Conservation (phyloP, 2,797 vertebrate genomes). For the Bradypodion pumilum region DNA sequence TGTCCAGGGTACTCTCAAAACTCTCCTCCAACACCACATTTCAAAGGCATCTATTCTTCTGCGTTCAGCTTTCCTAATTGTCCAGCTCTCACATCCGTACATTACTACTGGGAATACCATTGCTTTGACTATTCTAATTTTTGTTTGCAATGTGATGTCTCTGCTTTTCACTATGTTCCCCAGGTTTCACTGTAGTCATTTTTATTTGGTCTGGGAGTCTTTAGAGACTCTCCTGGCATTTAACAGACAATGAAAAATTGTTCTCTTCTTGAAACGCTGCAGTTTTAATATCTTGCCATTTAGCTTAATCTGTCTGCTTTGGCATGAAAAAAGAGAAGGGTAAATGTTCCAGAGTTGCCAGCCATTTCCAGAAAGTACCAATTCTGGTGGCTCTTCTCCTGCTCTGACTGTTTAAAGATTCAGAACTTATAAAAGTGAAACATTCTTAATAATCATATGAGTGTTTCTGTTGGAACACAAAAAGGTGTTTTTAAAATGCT, state of each 20-base stretch:
- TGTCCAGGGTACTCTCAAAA: no score
- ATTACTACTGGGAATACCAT: no score
- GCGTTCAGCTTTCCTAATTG: no score
- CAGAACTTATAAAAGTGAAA: not conserved
- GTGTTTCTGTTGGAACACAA: not conserved
- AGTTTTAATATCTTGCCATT: conserved; percentile 34
- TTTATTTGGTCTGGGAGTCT: conserved; percentile 8
- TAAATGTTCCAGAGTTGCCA: conserved; percentile 19
- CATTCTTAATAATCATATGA: not conserved
- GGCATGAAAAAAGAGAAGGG: not conserved
- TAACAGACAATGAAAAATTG: conserved; percentile 38
- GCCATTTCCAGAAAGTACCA: conserved; percentile 22
- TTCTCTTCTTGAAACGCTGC: conserved; percentile 17
- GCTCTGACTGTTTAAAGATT: not conserved
- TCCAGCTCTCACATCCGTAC: no score
- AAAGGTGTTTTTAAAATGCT: no score
- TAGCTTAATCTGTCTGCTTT: conserved; percentile 25
- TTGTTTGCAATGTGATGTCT: no score
- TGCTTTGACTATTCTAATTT: no score
- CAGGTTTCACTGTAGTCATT: not conserved
- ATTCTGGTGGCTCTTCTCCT: not conserved
- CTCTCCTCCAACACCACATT: no score
- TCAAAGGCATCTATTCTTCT: no score
- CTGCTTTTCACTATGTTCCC: no score
- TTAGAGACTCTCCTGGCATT: conserved; percentile 20